Evolutionary conservation across 2,888 invertebrate species (phyloP), one percentile per base, ranked within the genome.

Genomic region (Eilema griseolum): DNA sequence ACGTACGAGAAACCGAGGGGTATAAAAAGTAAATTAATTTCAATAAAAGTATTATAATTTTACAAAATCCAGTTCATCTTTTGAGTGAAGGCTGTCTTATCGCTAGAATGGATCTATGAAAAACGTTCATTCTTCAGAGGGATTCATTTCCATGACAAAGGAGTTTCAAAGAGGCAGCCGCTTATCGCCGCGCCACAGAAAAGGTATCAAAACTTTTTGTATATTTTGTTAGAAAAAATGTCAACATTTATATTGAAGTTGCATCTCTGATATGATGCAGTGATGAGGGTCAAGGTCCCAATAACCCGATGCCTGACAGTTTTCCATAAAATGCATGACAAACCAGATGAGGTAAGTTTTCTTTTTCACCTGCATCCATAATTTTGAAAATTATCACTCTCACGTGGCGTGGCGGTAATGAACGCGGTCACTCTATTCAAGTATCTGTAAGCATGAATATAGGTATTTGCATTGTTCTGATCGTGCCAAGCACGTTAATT

Each of bases 101-200:
- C 80, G 61, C 16, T 20, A 33, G 61, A 70, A 74, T 66, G 75
- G 80, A 80, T 75, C 78, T 76, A 73, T 81, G 69, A 81, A 80
- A 83, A 80, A 84, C 81, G 77, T 24, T 41, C 26, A 76, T 82
- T 80, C 80, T 79, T 78, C 74, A 61, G 69, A 67, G 72, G 75
- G 80, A 83, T 81, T 82, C 77, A 87, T 88, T 85, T 83, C 78
- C 86, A 85, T 87, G 67, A 87, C 85, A 88, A 88, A 87, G 73
- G 72, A 72, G 72, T 69, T 72, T 31, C 59, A 66, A 80, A 78
- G 78, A 75, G 70, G 75, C 74, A 69, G 66, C 72, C 78, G 70
- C 67, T 74, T 81, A 82, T 82, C 82, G 63, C 33, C 1, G 14
- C 5, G 41, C n/a, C 37, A 23, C 79, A 83, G 78, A 16, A 31